Base-by-base conservation (phyloP, 2,888 invertebrate genomes). In the Mesochorus sp. region DNA sequence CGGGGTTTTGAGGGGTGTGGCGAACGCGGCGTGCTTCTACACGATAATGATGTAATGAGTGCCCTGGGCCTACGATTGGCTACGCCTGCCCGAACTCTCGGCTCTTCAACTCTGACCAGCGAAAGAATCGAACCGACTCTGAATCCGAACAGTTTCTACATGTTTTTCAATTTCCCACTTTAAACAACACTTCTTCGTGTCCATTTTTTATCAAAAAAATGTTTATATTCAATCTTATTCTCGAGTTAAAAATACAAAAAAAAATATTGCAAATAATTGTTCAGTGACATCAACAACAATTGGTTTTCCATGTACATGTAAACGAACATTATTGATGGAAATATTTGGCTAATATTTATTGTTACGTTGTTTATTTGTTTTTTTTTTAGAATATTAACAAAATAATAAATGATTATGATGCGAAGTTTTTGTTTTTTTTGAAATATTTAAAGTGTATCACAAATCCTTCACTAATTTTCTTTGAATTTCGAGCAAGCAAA, bases 11-110 rank as follows among this genome's bases (percentile, higher is more conserved):
- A 78, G 80, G 80, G 79, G 80, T 83, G 80, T 85, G 75, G 82
- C 85, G 82, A 87, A 87, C 84, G 76, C 81, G 82, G 83, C 82
- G 82, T 79, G 85, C 82, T 84, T 68, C 83, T 73, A 81, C 39
- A 42, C 83, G 85, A 88, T 88, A 87, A 89, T 87, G 85, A 88
- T 84, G 85, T 85, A 87, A 88, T 87, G 85, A 88, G 86, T 84
- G 85, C 74, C 81, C 83, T 81, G 83, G 82, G 78, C 81, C 84
- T 68, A 79, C 78, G 80, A 88, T 87, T 88, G 79, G 86, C 80
- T 80, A 83, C 84, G 86, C 84, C 81, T 81, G 83, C 76, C 81
- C 62, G 57, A 53, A 79, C 64, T 72, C 71, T 73, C 53, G n/a
- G 19, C 61, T 76, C 67, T 75, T 76, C 70, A 37, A 57, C 17